These are phyloP conservation scores for Aphyosemion australe DNA, from an alignment of 2,113 vertebrate genomes.

Conservation along the genomic window DNA sequence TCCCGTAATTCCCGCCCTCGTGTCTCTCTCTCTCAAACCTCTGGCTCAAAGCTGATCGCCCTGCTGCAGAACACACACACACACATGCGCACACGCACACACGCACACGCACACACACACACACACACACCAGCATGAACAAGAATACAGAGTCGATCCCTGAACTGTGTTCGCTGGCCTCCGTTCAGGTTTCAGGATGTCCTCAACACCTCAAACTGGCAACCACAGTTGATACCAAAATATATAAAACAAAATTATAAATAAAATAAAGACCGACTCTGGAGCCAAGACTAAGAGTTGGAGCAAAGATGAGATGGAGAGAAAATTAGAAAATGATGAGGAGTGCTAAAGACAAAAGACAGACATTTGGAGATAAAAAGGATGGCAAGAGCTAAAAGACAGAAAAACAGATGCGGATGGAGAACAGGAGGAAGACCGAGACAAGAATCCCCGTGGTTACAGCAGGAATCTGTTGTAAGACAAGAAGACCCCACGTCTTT, in stretches of 20 bases:
- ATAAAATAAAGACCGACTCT: neutral
- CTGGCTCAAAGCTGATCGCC: constrained; percentile 39
- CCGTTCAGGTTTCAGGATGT: constrained; percentile 35
- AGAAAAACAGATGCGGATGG: neutral
- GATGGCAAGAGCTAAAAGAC: neutral
- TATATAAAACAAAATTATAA: neutral
- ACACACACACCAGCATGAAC: neutral
- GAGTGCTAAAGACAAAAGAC: constrained; percentile 31
- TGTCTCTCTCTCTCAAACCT: constrained; percentile 46
- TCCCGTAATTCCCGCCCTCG: constrained; percentile 67
- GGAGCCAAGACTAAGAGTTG: constrained; percentile 16
- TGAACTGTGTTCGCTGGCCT: constrained; percentile 13
- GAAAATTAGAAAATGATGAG: constrained; percentile 10
- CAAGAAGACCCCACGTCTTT: neutral
- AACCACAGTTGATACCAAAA: neutral
- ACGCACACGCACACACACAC: constrained; percentile 14
- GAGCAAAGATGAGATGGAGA: constrained; percentile 4
- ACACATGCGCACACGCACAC: neutral
- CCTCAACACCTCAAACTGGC: constrained; percentile 49
- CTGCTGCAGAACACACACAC: constrained; percentile 24
- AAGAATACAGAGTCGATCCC: neutral
- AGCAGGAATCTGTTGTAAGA: neutral
- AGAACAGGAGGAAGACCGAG: neutral
- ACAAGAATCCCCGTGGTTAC: neutral
- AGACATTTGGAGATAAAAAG: constrained; percentile 18